Conservation (phyloP, 2,797 vertebrate species). For the Sebastes oblongus region DNA sequence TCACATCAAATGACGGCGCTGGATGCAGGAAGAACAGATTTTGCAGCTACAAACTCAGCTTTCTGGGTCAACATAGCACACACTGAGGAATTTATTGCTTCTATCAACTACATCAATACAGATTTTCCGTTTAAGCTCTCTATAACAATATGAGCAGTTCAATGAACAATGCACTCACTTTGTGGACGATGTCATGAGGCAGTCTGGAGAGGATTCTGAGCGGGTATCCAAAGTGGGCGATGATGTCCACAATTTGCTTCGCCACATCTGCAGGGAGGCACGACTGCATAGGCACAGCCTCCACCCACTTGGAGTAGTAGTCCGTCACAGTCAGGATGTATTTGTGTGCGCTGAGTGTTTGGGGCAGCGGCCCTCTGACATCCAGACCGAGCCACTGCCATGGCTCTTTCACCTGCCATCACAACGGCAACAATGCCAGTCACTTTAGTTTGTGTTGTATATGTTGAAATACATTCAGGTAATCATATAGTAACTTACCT, state of each 20-base stretch:
- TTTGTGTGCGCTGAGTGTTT: slow-evolving; percentile 63
- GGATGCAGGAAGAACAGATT: too few relatives aligned
- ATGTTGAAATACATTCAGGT: background rate
- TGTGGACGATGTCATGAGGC: slow-evolving; percentile 65
- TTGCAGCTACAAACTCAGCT: too few relatives aligned
- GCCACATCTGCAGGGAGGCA: slow-evolving; percentile 54
- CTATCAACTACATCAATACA: background rate
- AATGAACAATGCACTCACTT: slow-evolving; percentile 47
- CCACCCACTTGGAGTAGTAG: slow-evolving; percentile 79
- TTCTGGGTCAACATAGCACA: too few relatives aligned
- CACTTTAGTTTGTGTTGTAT: background rate
- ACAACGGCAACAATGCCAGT: background rate
- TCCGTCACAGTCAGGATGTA: slow-evolving; percentile 75
- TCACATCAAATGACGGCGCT: too few relatives aligned
- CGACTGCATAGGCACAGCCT: slow-evolving; percentile 68
- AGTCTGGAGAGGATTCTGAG: slow-evolving; percentile 75
- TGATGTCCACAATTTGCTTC: slow-evolving; percentile 55
- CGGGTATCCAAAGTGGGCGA: slow-evolving; percentile 74
- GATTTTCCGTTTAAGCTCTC: background rate
- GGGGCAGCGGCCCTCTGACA: slow-evolving; percentile 73
- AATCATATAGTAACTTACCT: slow-evolving; percentile 34
- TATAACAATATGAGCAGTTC: background rate
- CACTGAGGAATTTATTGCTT: background rate
- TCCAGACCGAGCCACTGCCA: slow-evolving; percentile 83
- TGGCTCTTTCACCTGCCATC: slow-evolving; percentile 69